A percentile compares a stretch with the other conserved stretches of the same genome.
Conservation (phyloP, 1,140 invertebrate species). For the Maniola jurtina region DNA sequence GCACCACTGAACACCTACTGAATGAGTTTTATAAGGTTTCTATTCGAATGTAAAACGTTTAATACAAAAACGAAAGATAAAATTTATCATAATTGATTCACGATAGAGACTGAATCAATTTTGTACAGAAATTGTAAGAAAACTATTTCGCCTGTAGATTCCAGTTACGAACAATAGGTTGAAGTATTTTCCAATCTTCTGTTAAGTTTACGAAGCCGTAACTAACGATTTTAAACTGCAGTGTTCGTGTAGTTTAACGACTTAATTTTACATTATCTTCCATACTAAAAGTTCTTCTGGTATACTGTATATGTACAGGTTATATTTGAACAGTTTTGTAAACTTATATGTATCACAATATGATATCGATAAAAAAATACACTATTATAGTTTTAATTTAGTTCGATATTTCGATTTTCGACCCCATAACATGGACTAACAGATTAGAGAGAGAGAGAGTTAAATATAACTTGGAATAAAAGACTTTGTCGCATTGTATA, state of each 20-base stretch:
- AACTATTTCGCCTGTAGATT: neutral
- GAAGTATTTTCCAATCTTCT: neutral
- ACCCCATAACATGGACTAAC: neutral
- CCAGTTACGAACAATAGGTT: neutral
- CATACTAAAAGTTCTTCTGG: too few species aligned
- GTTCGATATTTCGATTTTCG: neutral
- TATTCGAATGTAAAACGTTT: too few species aligned
- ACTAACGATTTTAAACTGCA: neutral
- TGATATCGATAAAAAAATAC: too few species aligned
- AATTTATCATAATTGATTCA: neutral
- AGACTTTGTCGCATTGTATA: too few species aligned
- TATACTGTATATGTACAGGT: too few species aligned
- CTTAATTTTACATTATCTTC: too few species aligned
- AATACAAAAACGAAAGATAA: neutral
- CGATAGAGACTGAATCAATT: neutral
- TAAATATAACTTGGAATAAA: too few species aligned
- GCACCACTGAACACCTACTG: too few species aligned
- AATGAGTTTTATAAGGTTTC: too few species aligned
- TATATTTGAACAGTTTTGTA: too few species aligned
- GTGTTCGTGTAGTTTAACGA: neutral
- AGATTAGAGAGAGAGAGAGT: too few species aligned
- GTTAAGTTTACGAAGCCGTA: neutral
- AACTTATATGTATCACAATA: too few species aligned
- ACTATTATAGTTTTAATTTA: neutral
- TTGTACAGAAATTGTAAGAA: neutral